Percentiles rank a stretch among this genome's conserved stretches.
Conservation (phyloP, 2,797 vertebrate species). For the Crocidura indochinensis region DNA sequence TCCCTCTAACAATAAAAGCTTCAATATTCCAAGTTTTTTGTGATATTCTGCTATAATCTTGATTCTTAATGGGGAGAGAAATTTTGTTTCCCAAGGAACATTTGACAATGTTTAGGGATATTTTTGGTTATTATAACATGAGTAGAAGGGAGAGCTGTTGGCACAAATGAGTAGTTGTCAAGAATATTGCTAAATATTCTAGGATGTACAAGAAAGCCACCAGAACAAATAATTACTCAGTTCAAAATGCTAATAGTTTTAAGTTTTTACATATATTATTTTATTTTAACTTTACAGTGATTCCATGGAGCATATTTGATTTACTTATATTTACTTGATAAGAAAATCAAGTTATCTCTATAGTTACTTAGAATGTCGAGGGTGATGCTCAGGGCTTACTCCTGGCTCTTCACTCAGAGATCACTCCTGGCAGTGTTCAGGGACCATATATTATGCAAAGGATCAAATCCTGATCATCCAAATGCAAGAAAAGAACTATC, state of each 20-base stretch:
- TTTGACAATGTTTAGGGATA: not conserved
- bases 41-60: not conserved
- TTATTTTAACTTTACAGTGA: conserved; percentile 56
- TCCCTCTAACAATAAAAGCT: conserved; percentile 51
- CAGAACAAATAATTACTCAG: conserved; percentile 7
- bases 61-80: not conserved
- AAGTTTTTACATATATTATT: conserved; percentile 46
- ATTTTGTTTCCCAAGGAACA: not conserved
- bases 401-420: too few species aligned
- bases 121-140: conserved; percentile 33
- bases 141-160: not conserved
- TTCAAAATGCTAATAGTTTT: not conserved
- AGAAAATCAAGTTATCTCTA: conserved; percentile 61
- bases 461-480: too few species aligned
- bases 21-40: not conserved
- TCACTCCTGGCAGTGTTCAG: too few species aligned
- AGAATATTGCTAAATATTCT: not conserved
- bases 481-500: too few species aligned
- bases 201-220: not conserved
- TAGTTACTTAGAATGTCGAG: conserved; percentile 58
- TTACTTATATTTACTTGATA: conserved; percentile 58
- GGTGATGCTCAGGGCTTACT: too few species aligned
- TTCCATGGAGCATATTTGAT: conserved; percentile 2
- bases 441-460: too few species aligned
- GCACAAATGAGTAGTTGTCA: not conserved